These are phyloP conservation scores for Calonectris borealis DNA, from an alignment of 2,113 vertebrate genomes.

Conservation along the genomic window DNA sequence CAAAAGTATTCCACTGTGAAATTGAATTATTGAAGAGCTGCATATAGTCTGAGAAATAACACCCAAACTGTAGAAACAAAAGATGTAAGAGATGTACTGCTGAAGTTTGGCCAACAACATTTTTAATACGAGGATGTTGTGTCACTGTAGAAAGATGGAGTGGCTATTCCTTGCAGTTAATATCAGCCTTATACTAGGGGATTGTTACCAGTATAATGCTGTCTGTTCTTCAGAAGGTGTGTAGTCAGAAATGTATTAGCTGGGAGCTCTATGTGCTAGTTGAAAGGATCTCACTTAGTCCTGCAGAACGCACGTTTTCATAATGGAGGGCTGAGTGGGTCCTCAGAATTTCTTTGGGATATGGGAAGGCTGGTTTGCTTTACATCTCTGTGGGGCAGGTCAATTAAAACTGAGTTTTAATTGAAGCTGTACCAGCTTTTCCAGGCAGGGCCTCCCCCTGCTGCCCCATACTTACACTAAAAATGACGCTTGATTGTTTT, in stretches of 20 bases:
- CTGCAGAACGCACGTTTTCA: background rate
- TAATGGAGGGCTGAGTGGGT: background rate
- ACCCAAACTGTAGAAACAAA: background rate
- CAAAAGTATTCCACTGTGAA: background rate
- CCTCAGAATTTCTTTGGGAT: background rate
- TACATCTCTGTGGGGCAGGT: background rate
- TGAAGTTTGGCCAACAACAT: background rate
- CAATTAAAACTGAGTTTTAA: background rate
- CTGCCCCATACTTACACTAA: background rate
- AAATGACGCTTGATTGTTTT: background rate
- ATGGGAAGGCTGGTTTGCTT: background rate
- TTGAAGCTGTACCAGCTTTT: background rate
- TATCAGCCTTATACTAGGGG: background rate
- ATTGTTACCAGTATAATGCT: background rate
- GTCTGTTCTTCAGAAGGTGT: background rate
- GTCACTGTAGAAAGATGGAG: background rate
- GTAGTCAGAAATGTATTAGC: background rate
- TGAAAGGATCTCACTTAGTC: background rate
- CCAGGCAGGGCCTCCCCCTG: background rate
- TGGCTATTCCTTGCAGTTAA: background rate
- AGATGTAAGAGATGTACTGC: background rate
- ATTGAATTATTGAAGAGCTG: background rate
- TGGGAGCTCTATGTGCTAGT: background rate
- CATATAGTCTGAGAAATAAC: background rate
- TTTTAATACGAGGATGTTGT: background rate